Conservation (phyloP, 2,113 vertebrate genomes). For the Tupaia tana region DNA sequence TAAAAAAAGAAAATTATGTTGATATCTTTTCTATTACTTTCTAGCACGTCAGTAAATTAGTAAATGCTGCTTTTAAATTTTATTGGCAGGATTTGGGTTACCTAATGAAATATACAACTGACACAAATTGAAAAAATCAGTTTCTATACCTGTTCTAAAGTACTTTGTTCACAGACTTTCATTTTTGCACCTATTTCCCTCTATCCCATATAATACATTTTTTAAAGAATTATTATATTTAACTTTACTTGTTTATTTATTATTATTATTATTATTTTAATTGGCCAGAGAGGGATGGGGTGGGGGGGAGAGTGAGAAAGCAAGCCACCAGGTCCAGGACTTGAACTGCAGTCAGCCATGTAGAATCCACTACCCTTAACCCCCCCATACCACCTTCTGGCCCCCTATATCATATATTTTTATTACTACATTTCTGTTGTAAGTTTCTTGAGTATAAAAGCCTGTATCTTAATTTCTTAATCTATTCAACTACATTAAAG, state of each 20-base stretch:
- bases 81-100: conserved; percentile 20
- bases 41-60: conserved; percentile 12
- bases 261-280: no score
- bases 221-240: neutral
- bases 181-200: conserved; percentile 52
- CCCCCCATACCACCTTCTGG: no score
- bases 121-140: conserved; percentile 15
- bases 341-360: no score
- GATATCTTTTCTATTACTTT: conserved; percentile 48
- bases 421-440: neutral
- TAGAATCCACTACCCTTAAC: no score
- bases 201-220: neutral
- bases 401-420: neutral
- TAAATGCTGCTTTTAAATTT: conserved; percentile 48
- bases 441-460: conserved; percentile 5
- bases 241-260: no score
- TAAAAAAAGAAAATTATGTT: neutral
- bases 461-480: conserved; percentile 1
- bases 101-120: neutral
- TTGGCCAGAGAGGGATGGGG: no score
- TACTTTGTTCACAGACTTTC: conserved; percentile 30
- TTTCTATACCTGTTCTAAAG: neutral
- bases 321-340: no score
- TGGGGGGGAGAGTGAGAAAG: no score
- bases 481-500: conserved; percentile 25